A percentile compares a stretch with the other conserved stretches of the same genome.
phyloP scores from a whole-genome alignment of 2,888 invertebrate genomes.

The Petrolisthes manimaculis region DNA sequence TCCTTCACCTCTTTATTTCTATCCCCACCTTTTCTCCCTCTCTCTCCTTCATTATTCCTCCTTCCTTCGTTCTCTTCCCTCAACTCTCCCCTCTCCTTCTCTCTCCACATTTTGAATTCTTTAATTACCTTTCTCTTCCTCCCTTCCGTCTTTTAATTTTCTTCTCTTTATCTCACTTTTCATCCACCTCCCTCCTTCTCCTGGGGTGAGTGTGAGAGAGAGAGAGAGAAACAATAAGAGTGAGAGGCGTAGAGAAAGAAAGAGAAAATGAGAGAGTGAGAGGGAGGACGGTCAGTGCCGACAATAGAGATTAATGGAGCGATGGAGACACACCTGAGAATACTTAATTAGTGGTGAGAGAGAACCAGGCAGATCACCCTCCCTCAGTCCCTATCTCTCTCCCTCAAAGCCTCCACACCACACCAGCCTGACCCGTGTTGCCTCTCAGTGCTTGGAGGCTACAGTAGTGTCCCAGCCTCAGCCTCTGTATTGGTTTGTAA shows the following conservation, averaged over 20 bases:
- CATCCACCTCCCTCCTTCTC: background rate
- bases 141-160: background rate
- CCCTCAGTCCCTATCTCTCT: background rate
- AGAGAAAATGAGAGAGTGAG: conserved; percentile 12
- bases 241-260: conserved; percentile 21
- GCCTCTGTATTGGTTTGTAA: too few species aligned
- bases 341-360: conserved; percentile 21
- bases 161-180: background rate
- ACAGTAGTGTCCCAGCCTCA: background rate
- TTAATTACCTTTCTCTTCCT: background rate
- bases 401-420: background rate
- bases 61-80: background rate
- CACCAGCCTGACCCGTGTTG: conserved; percentile 4
- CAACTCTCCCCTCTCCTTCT: background rate
- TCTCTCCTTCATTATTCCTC: background rate
- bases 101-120: background rate
- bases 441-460: background rate
- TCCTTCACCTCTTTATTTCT: background rate
- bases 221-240: background rate
- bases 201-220: too few species aligned
- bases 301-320: conserved; percentile 22
- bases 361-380: background rate
- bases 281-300: background rate
- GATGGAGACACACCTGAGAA: conserved; percentile 20
- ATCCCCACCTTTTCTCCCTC: background rate